Evolutionary conservation across 2,113 vertebrate genomes (phyloP).

Genomic region (Burhinus oedicnemus): DNA sequence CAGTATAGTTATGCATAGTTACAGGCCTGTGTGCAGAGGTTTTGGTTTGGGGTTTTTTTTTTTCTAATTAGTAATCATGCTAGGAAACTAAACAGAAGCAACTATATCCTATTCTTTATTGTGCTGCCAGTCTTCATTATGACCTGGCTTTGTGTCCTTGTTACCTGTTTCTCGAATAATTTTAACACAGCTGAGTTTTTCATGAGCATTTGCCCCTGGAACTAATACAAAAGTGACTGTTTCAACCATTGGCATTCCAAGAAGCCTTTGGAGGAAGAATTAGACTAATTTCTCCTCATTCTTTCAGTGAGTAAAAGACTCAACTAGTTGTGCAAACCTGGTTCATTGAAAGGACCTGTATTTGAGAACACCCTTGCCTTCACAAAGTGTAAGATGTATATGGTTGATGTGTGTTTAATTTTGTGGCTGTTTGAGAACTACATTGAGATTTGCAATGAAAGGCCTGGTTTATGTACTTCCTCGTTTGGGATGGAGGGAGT

Average conservation of each 20-base stretch:
- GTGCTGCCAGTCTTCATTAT: background rate
- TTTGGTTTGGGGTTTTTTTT: background rate
- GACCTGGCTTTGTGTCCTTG: background rate
- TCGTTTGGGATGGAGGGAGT: background rate
- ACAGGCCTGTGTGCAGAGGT: background rate
- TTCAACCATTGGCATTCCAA: background rate
- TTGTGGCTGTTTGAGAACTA: background rate
- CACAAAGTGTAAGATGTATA: background rate
- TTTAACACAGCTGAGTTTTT: background rate
- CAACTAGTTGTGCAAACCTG: background rate
- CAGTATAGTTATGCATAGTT: background rate
- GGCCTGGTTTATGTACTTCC: background rate
- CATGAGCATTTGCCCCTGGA: background rate
- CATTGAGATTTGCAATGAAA: background rate
- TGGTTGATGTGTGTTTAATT: background rate
- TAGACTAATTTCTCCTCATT: background rate
- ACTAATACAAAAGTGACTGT: background rate
- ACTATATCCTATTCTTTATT: background rate
- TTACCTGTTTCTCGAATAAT: background rate
- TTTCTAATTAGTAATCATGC: background rate
- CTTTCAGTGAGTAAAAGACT: background rate
- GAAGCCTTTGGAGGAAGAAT: background rate
- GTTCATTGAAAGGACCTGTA: background rate
- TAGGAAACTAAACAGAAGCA: background rate
- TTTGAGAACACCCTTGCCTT: background rate